Evolutionary conservation across 2,888 invertebrate genomes (phyloP), one percentile per base, ranked within the genome.

Genomic region (Chrysodeixis includens): DNA sequence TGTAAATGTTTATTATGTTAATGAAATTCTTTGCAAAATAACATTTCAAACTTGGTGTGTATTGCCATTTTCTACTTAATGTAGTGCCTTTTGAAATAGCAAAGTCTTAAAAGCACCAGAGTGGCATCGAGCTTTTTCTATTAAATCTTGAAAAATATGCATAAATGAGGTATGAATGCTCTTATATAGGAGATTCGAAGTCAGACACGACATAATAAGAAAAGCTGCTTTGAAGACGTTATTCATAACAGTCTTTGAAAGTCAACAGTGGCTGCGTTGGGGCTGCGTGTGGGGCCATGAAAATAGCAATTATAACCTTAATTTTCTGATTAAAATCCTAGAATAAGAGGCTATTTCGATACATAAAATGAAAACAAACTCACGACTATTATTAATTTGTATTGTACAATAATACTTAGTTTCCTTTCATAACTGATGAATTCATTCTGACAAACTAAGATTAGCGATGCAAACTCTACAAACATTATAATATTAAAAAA

Each of bases 161-260:
- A 40, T 40, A 40, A 40, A n/a, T 40, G 10, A 46, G 20, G 46
- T 65, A 63, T 63, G 46, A 46, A 54, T 56, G 44, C 22, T 53
- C 12, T 56, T 44, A 51, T 44, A 46, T 61, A 56, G 9, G 8
- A 30, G 56, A 62, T 53, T 63, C 30, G 55, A 63, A 74, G 57
- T 62, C 54, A 71, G 35, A 59, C 61, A 64, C 65, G 54, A 69
- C 59, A 66, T 74, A 69, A 83, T 81, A 79, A 72, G 78, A 83
- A 81, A 82, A 82, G 79, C 81, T 76, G 71, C 79, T 72, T 71
- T 67, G 49, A 70, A 1, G 71, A 67, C 70, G 78, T 77, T 82
- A 82, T 84, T 84, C 81, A 83, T 81, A 83, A 76, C 72, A 72
- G 74, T 83, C 83, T 86, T 85, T 84, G 82, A 87, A 86, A 84